phyloP scores from a whole-genome alignment of 2,113 vertebrate species.

The Phyllostomus hastatus region DNA sequence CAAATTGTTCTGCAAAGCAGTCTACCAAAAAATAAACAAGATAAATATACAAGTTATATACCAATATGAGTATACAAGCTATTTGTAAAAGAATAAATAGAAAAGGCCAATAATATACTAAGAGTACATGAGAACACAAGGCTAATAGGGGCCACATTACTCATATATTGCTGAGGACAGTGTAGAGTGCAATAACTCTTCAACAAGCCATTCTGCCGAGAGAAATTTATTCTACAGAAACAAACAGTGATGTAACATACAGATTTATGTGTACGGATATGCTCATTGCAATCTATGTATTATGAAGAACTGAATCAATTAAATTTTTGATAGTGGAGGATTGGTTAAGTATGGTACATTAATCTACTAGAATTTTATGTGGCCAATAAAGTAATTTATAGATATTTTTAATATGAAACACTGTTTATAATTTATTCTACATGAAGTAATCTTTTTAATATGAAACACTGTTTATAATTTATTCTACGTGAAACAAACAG shows the following conservation, averaged over 20 bases:
- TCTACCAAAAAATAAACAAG: background rate
- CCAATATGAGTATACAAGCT: background rate
- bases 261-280: background rate
- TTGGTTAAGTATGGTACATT: background rate
- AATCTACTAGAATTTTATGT: background rate
- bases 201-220: background rate
- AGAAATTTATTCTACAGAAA: background rate
- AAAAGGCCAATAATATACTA: background rate
- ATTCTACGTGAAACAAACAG: constrained; percentile 21
- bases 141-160: background rate
- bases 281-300: background rate
- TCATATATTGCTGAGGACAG: background rate
- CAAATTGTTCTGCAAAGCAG: background rate
- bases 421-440: constrained; percentile 31
- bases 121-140: background rate
- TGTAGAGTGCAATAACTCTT: background rate
- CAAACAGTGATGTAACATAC: background rate
- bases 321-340: background rate
- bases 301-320: constrained; percentile 33
- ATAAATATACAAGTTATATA: background rate
- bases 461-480: constrained; percentile 23
- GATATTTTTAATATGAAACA: constrained; percentile 5
- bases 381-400: constrained; percentile 38
- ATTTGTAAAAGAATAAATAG: background rate
- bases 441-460: background rate